Conservation (phyloP, 2,888 invertebrate species). For the Antheraea assamensis region DNA sequence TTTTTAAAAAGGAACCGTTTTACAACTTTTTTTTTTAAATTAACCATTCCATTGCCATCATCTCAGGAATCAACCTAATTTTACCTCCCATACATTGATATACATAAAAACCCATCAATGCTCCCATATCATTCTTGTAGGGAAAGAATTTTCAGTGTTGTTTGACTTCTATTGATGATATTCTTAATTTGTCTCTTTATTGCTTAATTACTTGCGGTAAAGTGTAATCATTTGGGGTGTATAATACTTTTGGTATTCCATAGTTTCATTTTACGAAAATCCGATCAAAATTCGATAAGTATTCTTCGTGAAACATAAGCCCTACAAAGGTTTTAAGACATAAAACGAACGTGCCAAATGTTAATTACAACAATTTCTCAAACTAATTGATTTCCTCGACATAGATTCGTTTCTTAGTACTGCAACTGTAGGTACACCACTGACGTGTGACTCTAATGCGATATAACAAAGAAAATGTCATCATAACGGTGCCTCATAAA, state of each 20-base stretch:
- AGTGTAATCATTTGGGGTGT: background rate
- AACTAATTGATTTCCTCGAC: background rate
- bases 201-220: background rate
- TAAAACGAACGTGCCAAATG: background rate
- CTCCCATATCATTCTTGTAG: too few relatives aligned
- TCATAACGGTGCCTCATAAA: constrained; percentile 8
- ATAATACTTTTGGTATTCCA: background rate
- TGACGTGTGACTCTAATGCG: constrained; percentile 3
- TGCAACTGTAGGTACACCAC: background rate
- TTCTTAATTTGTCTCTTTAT: too few relatives aligned
- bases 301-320: background rate
- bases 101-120: too few relatives aligned
- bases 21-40: too few relatives aligned
- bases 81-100: too few relatives aligned
- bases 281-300: background rate
- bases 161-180: too few relatives aligned
- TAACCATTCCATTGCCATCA: too few relatives aligned
- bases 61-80: too few relatives aligned
- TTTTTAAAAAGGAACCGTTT: too few relatives aligned
- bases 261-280: background rate
- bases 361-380: background rate
- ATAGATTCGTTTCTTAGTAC: constrained; percentile 1
- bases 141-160: too few relatives aligned
- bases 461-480: constrained; percentile 13
- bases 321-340: background rate